Evolutionary conservation across 2,113 vertebrate genomes (phyloP), one percentile per base, ranked within the genome.

Genomic region (Anser cygnoides): DNA sequence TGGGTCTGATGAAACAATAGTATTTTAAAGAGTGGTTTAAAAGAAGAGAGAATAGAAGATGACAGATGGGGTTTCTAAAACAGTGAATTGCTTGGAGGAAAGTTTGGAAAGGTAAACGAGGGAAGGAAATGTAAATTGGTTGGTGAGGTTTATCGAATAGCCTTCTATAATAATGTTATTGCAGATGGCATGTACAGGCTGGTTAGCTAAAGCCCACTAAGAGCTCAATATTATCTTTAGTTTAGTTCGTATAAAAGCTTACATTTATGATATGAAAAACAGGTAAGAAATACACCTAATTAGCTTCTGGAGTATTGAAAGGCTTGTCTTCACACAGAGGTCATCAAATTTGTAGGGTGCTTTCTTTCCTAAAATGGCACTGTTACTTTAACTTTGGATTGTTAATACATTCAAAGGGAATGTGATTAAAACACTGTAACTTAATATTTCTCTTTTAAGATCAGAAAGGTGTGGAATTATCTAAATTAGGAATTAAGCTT

Each of bases 21-120:
- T 18, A 63, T 67, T 93, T 84, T 87, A 43, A 92, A 76, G 41
- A 83, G 7, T 2, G 0, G 2, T 68, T 90, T 86, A n/a, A 57
- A 91, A 86, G 49, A 80, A 59, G 18, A 77, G n/a, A 78, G 2
- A 12, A 37, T 31, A 70, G 55, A 74, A 90, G 23, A 62, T 74
- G 67, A 44, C 55, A 93, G 75, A 74, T 95, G n/a, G 46, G 19
- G 16, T 84, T 94, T 91, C 77, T 91, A 84, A 87, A 92, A 59
- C 5, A 71, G 23, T 13, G n/a, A 70, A 44, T 66, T 89, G 29
- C n/a, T 89, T 80, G 55, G 2, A 74, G 52, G 35, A 41, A 89
- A 74, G 11, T 80, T 44, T 92, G 55, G 39, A 81, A 92, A 74
- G 37, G 10, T 89, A 50, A 16, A 44, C 0, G 2, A 91, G 9